A percentile compares a stretch with the other conserved stretches of the same genome.
Evolutionary conservation across 2,797 vertebrate genomes (phyloP).

Genomic region (Pygocentrus nattereri): DNA sequence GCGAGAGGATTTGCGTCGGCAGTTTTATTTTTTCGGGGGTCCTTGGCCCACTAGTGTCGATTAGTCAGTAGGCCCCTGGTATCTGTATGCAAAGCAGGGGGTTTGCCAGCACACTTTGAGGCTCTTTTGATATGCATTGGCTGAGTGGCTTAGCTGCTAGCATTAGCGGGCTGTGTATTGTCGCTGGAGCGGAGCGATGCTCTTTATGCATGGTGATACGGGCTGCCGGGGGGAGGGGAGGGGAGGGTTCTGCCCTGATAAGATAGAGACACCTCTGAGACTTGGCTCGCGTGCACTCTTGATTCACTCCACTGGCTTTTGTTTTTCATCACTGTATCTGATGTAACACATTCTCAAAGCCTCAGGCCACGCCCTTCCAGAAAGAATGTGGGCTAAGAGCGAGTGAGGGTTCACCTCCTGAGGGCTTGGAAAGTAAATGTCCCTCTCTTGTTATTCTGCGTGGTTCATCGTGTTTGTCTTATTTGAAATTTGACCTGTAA

Average conservation of each 20-base stretch:
- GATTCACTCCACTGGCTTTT: slow-evolving; percentile 40
- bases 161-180: slow-evolving; percentile 41
- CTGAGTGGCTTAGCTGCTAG: slow-evolving; percentile 46
- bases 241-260: slow-evolving; percentile 41
- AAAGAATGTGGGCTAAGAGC: slow-evolving; percentile 4
- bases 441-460: slow-evolving; percentile 36
- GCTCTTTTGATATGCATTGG: slow-evolving; percentile 47
- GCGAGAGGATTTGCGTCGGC: slow-evolving; percentile 47
- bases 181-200: slow-evolving; percentile 42
- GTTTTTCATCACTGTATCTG: slow-evolving; percentile 48
- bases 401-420: slow-evolving; percentile 18
- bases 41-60: slow-evolving; percentile 42
- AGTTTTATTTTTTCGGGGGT: slow-evolving; percentile 24
- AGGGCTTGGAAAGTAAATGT: slow-evolving; percentile 26
- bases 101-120: slow-evolving; percentile 42
- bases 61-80: slow-evolving; percentile 48
- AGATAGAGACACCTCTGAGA: slow-evolving; percentile 47
- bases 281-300: slow-evolving; percentile 25
- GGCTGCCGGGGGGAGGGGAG: slow-evolving; percentile 32
- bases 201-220: slow-evolving; percentile 46
- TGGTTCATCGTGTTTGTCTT: no score
- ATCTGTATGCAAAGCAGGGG: slow-evolving; percentile 53
- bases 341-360: slow-evolving; percentile 46
- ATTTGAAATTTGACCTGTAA: no score
- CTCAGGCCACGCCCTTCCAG: slow-evolving; percentile 30